phyloP scores from a whole-genome alignment of 2,888 invertebrate species.

The Thyatira batis region DNA sequence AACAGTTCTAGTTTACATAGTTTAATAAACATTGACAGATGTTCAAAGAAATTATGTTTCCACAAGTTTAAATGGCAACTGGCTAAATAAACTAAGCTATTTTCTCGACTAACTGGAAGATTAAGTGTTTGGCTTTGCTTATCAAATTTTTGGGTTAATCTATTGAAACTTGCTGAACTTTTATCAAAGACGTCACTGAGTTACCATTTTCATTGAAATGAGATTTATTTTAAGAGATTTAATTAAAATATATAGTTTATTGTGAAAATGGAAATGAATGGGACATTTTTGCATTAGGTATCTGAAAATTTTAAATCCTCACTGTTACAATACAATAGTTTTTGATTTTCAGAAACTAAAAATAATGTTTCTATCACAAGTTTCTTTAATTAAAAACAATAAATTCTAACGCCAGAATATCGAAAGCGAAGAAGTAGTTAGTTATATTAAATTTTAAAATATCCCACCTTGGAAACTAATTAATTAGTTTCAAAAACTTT shows the following conservation, averaged over 20 bases:
- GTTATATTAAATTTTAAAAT: constrained; percentile 12
- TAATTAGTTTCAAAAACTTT: constrained; percentile 60
- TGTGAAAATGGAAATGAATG: too few species aligned
- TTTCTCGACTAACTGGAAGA: neutral
- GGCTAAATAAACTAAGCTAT: neutral
- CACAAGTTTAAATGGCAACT: neutral
- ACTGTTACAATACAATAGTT: too few species aligned
- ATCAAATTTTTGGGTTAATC: neutral
- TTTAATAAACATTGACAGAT: constrained; percentile 5
- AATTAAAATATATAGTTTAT: too few species aligned
- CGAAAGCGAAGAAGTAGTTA: neutral
- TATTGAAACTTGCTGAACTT: too few species aligned
- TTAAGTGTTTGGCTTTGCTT: neutral
- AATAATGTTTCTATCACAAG: too few species aligned
- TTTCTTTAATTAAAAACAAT: too few species aligned
- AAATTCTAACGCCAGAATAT: neutral
- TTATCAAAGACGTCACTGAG: too few species aligned
- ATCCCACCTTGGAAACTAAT: constrained; percentile 44
- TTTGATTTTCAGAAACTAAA: neutral
- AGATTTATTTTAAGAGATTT: neutral
- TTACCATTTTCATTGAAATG: neutral
- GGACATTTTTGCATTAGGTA: too few species aligned
- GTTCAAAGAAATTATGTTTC: constrained; percentile 4
- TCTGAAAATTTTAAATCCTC: too few species aligned
- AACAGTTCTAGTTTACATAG: constrained; percentile 15